Conservation (phyloP, 2,797 vertebrate species). For the Chrosomus eos region DNA sequence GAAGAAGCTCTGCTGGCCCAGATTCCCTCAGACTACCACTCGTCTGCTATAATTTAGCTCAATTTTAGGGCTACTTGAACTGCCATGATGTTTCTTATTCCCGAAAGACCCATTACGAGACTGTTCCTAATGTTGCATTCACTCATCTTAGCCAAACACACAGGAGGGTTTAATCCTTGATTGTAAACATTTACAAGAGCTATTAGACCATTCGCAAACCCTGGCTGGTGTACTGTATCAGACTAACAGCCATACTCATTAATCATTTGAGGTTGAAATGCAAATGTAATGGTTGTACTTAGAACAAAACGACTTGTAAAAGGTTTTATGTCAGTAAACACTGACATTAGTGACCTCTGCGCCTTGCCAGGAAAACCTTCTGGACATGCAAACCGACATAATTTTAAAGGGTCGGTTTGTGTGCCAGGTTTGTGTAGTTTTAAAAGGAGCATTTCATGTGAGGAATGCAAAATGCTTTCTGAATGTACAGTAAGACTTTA, state of each 20-base stretch:
- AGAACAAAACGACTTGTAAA: not conserved
- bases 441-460: not conserved
- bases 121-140: constrained; percentile 13
- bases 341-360: not conserved
- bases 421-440: not conserved
- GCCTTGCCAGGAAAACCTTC: constrained; percentile 2
- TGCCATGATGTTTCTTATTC: constrained; percentile 30
- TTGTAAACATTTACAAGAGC: constrained; percentile 48
- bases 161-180: constrained; percentile 40
- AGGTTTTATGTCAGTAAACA: constrained; percentile 12
- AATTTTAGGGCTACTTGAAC: constrained; percentile 29
- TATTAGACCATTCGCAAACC: constrained; percentile 44
- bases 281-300: constrained; percentile 15
- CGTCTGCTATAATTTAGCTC: constrained; percentile 28
- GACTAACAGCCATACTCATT: constrained; percentile 14
- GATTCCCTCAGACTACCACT: constrained; percentile 11
- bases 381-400: not conserved
- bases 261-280: constrained; percentile 22
- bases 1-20: constrained; percentile 1
- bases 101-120: constrained; percentile 31
- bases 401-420: not conserved
- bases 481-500: not conserved
- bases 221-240: constrained; percentile 27
- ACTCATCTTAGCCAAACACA: constrained; percentile 36
- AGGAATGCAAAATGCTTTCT: not conserved